A percentile compares a stretch with the other conserved stretches of the same genome.
phyloP scores from a whole-genome alignment of 2,888 invertebrate genomes.

The Tortricodes alternella region DNA sequence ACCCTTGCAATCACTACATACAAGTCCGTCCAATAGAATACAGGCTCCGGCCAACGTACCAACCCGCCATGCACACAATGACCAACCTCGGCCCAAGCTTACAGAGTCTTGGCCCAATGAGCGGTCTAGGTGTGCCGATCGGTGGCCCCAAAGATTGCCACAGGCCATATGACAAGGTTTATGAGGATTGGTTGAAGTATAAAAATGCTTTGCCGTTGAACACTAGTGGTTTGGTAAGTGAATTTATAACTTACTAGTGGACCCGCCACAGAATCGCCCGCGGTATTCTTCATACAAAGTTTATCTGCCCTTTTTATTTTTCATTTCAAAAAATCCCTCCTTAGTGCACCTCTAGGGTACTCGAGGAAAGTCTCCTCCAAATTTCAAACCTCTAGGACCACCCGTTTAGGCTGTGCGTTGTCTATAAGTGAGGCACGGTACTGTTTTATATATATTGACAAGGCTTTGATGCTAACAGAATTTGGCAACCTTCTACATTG shows the following conservation, averaged over 20 bases:
- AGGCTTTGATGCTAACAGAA: too few species aligned
- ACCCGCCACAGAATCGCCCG: too few species aligned
- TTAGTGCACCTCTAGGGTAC: too few species aligned
- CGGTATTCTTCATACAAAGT: too few species aligned
- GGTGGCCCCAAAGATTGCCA: conserved; percentile 64
- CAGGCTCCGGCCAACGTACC: conserved; percentile 53
- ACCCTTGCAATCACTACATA: conserved; percentile 68
- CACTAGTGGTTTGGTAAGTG: conserved; percentile 72
- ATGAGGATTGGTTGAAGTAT: conserved; percentile 82
- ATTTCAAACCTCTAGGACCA: too few species aligned
- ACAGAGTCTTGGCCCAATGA: conserved; percentile 57
- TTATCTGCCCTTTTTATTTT: too few species aligned
- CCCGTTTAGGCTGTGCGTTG: too few species aligned
- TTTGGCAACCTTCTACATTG: too few species aligned
- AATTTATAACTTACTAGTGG: not conserved
- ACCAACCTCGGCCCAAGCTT: conserved; percentile 59
- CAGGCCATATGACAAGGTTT: conserved; percentile 71
- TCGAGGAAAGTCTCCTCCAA: too few species aligned
- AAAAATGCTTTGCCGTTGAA: conserved; percentile 75
- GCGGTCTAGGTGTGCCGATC: conserved; percentile 49
- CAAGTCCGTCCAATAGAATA: conserved; percentile 70
- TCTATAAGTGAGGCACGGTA: too few species aligned
- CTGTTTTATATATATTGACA: too few species aligned
- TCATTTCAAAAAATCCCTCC: too few species aligned
- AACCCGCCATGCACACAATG: conserved; percentile 50